Evolutionary conservation across 2,797 vertebrate species (phyloP).

Genomic region (Urophycis tenuis): DNA sequence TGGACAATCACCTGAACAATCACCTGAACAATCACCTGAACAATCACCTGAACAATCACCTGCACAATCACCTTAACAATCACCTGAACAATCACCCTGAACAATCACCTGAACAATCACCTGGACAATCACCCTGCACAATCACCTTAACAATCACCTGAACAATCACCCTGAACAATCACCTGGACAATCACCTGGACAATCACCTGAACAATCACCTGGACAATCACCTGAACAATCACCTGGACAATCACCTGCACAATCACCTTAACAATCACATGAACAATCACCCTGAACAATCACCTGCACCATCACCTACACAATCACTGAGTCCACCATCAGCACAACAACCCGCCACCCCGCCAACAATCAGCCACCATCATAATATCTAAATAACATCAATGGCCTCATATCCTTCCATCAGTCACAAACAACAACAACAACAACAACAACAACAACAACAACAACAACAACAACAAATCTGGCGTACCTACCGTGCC

Average conservation of each 20-base stretch:
- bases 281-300: background rate
- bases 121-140: background rate
- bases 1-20: background rate
- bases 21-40: background rate
- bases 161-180: background rate
- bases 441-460: background rate
- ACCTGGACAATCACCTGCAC: background rate
- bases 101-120: background rate
- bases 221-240: no score
- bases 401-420: background rate
- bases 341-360: background rate
- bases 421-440: background rate
- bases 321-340: background rate
- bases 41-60: background rate
- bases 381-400: background rate
- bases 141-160: no score
- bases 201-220: background rate
- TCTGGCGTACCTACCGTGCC: slow-evolving; percentile 77
- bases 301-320: background rate
- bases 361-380: background rate
- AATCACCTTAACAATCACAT: background rate
- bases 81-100: background rate
- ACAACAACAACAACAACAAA: background rate
- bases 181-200: background rate
- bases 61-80: background rate